phyloP scores from a whole-genome alignment of 1,140 invertebrate species.

The Chironomus tepperi region DNA sequence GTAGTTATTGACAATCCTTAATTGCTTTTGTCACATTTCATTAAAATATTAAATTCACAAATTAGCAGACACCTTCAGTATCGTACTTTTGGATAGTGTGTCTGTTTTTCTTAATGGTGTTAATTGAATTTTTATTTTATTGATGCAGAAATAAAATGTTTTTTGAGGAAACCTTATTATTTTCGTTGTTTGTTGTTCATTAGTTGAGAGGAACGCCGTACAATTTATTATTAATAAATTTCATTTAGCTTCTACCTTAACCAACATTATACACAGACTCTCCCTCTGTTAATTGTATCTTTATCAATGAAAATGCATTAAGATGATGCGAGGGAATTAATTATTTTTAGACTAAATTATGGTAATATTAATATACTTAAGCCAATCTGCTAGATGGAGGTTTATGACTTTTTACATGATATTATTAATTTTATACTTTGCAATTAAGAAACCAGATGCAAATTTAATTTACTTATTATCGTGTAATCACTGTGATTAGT shows the following conservation, averaged over 20 bases:
- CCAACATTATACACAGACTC: neutral
- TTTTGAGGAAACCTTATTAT: neutral
- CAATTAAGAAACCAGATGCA: constrained; percentile 7
- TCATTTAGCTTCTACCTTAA: neutral
- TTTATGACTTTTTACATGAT: neutral
- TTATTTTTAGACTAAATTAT: constrained; percentile 9
- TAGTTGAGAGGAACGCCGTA: neutral
- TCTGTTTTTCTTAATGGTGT: no score
- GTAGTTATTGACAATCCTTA: neutral
- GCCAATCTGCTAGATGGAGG: neutral
- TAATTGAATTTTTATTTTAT: no score
- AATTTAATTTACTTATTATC: neutral
- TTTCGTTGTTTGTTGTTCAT: neutral
- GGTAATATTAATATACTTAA: neutral
- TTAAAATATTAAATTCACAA: constrained; percentile 9
- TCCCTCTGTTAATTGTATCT: neutral
- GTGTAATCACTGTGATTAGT: constrained; percentile 4
- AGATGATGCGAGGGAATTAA: neutral
- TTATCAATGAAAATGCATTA: constrained; percentile 9
- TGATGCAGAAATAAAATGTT: neutral
- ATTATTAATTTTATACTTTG: neutral
- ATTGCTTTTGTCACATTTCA: neutral
- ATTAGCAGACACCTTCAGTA: neutral
- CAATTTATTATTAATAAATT: neutral
- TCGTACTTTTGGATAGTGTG: neutral